Evolutionary conservation across 1,140 invertebrate species (phyloP), one percentile per base, ranked within the genome.

Genomic region (Lepidurus arcticus): DNA sequence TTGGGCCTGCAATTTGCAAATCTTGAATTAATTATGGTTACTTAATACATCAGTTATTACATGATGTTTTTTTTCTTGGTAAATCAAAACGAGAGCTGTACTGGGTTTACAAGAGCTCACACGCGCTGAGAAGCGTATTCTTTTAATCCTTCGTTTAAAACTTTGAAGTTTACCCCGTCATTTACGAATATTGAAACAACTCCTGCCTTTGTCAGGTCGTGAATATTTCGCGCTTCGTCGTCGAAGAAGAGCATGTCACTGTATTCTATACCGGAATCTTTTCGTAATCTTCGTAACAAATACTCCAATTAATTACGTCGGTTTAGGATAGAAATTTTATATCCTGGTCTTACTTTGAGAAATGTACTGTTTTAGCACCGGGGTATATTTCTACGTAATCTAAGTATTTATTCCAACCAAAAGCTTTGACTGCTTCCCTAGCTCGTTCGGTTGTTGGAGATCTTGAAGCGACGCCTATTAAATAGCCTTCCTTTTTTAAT

Each of bases 321-420:
- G 7, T 21, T 7, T n/a, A n/a, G 8, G 16, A 11, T 65, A 11
- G 0, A 65, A n/a, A 65, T n/a, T n/a, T 0, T 21, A n/a, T n/a
- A n/a, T n/a, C n/a, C n/a, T n/a, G 21, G 13, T 1, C n/a, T 65
- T 65, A 65, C 53, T 65, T 65, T 1, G 53, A 65, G 21, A 65
- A 65, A 65, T 21, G 53, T 21, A 65, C 53, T 65, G 53, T 65
- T 65, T 65, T 65, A 65, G 53, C 8, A 16, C 53, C 53, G 53
- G n/a, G 53, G 13, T 65, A 65, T 65, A 65, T 65, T 21, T 65
- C 53, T 65, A 65, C n/a, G 13, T n/a, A 65, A 65, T 65, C 53
- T n/a, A 65, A 65, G 53, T 65, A 65, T 65, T 65, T 65, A 65
- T 21, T 21, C n/a, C 53, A 65, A 1, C 13, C 13, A 65, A 65